Evolutionary conservation across 2,113 vertebrate species (phyloP).

Genomic region (Dipodomys stephensi): DNA sequence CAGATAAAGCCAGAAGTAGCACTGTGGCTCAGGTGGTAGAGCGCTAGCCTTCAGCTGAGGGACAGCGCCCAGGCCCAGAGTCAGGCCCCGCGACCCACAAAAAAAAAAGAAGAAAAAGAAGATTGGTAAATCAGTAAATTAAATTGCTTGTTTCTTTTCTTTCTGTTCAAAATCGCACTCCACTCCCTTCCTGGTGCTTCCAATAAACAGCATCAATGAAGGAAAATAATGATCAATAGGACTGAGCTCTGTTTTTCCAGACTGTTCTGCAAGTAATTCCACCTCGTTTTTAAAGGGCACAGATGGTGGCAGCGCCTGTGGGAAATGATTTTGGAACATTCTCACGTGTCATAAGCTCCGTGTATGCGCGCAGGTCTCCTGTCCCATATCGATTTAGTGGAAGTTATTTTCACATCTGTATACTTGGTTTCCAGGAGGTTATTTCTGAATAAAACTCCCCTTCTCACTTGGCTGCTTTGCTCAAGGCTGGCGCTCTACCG

Average conservation of each 20-base stretch:
- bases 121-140: conserved; percentile 26
- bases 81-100: too few species aligned
- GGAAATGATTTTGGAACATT: not conserved
- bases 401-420: conserved; percentile 39
- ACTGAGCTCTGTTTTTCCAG: conserved; percentile 12
- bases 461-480: too few species aligned
- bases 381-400: not conserved
- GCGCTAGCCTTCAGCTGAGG: too few species aligned
- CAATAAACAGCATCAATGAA: not conserved
- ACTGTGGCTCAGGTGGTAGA: too few species aligned
- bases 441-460: conserved; percentile 46
- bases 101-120: not conserved
- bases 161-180: conserved; percentile 13
- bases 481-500: too few species aligned
- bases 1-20: too few species aligned
- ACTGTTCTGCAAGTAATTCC: conserved; percentile 35
- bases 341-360: too few species aligned
- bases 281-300: not conserved
- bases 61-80: too few species aligned
- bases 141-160: conserved; percentile 17
- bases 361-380: conserved; percentile 13
- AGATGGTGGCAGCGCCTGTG: not conserved
- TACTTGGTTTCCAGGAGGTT: conserved; percentile 9
- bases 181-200: not conserved
- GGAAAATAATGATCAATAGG: not conserved